Evolutionary conservation across 2,888 invertebrate species (phyloP), one percentile per base, ranked within the genome.

Genomic region (Pachymerium ferrugineum): DNA sequence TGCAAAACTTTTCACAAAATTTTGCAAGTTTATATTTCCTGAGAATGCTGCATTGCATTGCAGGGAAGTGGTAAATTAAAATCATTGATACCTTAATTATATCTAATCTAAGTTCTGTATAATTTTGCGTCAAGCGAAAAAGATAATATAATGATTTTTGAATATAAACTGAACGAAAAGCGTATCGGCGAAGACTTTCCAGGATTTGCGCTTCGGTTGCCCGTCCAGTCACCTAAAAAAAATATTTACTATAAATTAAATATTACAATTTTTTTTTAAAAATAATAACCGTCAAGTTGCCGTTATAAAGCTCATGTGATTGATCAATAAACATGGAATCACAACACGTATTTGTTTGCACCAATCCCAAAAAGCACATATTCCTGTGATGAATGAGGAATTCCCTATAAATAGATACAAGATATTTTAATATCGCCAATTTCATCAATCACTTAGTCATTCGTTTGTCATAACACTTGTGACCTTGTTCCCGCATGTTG

Each of bases 61-160:
- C n/a, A n/a, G n/a, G n/a, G n/a, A n/a, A n/a, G n/a, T n/a, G n/a
- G n/a, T n/a, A n/a, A n/a, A n/a, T n/a, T n/a, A n/a, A n/a, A n/a
- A n/a, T 71, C n/a, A n/a, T n/a, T n/a, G 73, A 31, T 75, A 89
- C 85, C 80, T 87, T 85, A 73, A 89, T 87, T 14, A 89, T 85
- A 79, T 89, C 89, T 10, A 87, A 85, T 75, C 88, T 82, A 3
- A 88, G 84, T 81, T 83, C 79, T 84, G 85, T 86, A 77, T 81
- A 79, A 35, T 78, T 78, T 73, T 81, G 81, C 10, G 83, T 83
- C 28, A 83, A 77, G 38, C 80, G 74, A 77, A 84, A 90, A 72
- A 90, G 82, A 80, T 87, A 86, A 81, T 88, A 89, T 33, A 90
- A 82, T 72, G 88, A 87, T 80, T 88, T 89, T 81, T 89, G 89